A percentile compares a stretch with the other conserved stretches of the same genome.
Conservation (phyloP, 2,113 vertebrate species). For the Epinephelus fuscoguttatus region DNA sequence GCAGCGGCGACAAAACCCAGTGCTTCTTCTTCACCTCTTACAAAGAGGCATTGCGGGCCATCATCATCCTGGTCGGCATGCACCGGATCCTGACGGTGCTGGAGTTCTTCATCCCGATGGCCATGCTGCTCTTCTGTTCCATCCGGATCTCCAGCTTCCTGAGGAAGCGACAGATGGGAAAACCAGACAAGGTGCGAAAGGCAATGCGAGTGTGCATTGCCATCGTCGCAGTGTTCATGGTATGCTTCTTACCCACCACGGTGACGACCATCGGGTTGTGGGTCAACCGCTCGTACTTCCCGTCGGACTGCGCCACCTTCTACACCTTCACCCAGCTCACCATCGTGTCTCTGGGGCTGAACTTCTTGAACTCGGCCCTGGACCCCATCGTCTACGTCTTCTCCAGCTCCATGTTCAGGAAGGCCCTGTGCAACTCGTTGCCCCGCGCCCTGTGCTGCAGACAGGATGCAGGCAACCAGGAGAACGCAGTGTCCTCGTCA, state of each 20-base stretch:
- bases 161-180: slow-evolving; percentile 57
- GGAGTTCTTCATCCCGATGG: slow-evolving; percentile 68
- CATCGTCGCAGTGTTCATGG: slow-evolving; percentile 72
- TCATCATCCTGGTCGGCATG: slow-evolving; percentile 65
- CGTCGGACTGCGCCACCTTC: slow-evolving; percentile 60
- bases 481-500: not conserved
- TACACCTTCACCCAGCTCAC: slow-evolving; percentile 73
- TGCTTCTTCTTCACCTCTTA: slow-evolving; percentile 81
- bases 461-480: fast-evolving
- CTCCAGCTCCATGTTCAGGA: slow-evolving; percentile 79
- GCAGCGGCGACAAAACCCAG: slow-evolving; percentile 43
- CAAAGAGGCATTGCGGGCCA: slow-evolving; percentile 45
- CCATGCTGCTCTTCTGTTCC: slow-evolving; percentile 79
- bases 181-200: slow-evolving; percentile 59
- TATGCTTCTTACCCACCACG: slow-evolving; percentile 83
- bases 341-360: slow-evolving; percentile 78
- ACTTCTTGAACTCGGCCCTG: slow-evolving; percentile 84
- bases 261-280: slow-evolving; percentile 70
- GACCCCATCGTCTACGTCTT: slow-evolving; percentile 83
- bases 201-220: slow-evolving; percentile 74
- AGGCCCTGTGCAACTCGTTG: slow-evolving; percentile 63
- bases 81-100: slow-evolving; percentile 74
- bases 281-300: slow-evolving; percentile 32
- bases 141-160: slow-evolving; percentile 75
- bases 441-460: slow-evolving; percentile 35